A percentile compares a stretch with the other conserved stretches of the same genome.
Conservation (phyloP, 2,113 vertebrate species). For the Myiopsitta monachus region DNA sequence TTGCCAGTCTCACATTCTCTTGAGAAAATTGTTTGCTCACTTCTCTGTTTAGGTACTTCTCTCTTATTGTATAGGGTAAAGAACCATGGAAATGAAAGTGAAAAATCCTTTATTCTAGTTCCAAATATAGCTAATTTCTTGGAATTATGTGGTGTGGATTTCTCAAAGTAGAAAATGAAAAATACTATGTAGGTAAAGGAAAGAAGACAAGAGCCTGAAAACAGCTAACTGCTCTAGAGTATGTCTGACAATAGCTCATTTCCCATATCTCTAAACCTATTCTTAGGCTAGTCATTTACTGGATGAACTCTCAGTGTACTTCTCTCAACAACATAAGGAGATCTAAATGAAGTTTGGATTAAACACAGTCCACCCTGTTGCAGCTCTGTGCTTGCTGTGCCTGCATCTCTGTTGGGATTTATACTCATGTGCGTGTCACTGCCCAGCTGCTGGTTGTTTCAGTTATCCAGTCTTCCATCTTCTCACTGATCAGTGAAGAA, state of each 20-base stretch:
- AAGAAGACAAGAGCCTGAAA: neutral
- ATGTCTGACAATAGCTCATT: neutral
- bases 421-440: neutral
- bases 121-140: neutral
- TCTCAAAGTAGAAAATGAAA: neutral
- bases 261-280: neutral
- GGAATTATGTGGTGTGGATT: neutral
- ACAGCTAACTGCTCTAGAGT: neutral
- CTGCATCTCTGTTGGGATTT: neutral
- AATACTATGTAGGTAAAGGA: neutral
- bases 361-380: neutral
- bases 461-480: neutral
- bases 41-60: neutral
- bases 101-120: neutral
- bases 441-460: neutral
- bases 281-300: neutral
- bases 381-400: neutral
- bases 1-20: neutral
- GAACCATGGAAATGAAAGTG: neutral
- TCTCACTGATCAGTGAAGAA: neutral
- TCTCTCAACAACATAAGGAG: neutral
- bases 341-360: neutral
- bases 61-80: neutral
- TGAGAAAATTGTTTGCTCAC: neutral
- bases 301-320: neutral